phyloP scores from a whole-genome alignment of 92 coral and sea anemone species.

The Epizoanthus stellaris region DNA sequence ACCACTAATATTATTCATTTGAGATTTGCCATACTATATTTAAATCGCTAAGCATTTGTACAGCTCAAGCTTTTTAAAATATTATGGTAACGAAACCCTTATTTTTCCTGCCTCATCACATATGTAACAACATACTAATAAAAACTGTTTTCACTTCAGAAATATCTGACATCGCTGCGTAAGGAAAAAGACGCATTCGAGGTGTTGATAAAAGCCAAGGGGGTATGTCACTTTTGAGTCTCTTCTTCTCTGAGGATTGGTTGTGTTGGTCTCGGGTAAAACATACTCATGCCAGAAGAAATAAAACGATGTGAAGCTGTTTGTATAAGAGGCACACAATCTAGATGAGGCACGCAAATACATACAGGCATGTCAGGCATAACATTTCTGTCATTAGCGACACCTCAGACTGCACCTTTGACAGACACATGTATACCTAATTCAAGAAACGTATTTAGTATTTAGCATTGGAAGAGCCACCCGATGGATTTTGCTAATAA shows the following conservation, averaged over 20 bases:
- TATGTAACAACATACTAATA: neutral
- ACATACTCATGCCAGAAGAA: too few relatives aligned
- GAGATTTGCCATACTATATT: too few relatives aligned
- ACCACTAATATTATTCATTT: too few relatives aligned
- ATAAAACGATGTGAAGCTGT: too few relatives aligned
- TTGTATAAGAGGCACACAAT: neutral
- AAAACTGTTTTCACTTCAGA: conserved; percentile 53
- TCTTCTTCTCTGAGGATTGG: neutral
- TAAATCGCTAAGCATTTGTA: too few relatives aligned
- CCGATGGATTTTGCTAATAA: too few relatives aligned
- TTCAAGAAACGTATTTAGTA: too few relatives aligned
- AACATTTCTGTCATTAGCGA: neutral
- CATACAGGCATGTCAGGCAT: neutral
- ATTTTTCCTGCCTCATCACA: neutral
- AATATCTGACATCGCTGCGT: conserved; percentile 92
- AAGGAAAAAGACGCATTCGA: conserved; percentile 99
- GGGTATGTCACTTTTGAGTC: conserved; percentile 58
- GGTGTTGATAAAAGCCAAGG: conserved; percentile 86
- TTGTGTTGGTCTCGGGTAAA: too few relatives aligned
- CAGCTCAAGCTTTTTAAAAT: too few relatives aligned
- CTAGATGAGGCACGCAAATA: neutral
- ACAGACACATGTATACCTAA: too few relatives aligned
- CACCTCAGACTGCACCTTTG: neutral
- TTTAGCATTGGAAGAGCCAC: too few relatives aligned
- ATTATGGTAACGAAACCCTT: too few relatives aligned